Evolutionary conservation across 2,888 invertebrate genomes (phyloP), one percentile per base, ranked within the genome.

Genomic region (Hemaris fuciformis): DNA sequence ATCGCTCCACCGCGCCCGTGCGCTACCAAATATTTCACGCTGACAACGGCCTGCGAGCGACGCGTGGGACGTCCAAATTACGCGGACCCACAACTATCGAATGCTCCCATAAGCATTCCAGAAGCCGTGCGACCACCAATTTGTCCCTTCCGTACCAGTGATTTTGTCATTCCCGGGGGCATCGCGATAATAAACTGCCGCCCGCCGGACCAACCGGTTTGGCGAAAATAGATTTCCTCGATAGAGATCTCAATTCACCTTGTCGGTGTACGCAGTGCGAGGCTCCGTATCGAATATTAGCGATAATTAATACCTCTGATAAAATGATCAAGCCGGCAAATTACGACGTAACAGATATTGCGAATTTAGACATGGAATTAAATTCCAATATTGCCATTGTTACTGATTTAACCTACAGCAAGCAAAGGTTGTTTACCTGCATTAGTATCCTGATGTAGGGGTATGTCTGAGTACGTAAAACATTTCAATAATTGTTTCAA

Each of bases 21-120:
- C 69, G 86, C 89, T 89, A 88, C 89, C 87, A 85, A 88, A 85
- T 75, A 87, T 87, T 85, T 88, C 83, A 89, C 83, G 76, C 77
- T 71, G 71, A 68, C 53, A 53, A 75, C 72, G 64, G 73, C 66
- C 76, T 79, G 82, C 77, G 73, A 72, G 67, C 74, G 79, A 80
- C 80, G 76, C 76, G 77, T 74, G 74, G 80, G 76, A 73, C 71
- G 79, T 70, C 84, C 80, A 84, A 84, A 87, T 86, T 85, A 82
- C 82, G 75, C 78, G 76, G 77, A 73, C 78, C 73, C 70, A 73
- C 68, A 74, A 80, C 80, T 78, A 80, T 80, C 79, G 77, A 79
- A 76, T 75, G 74, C 75, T 76, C 77, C 80, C 76, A 81, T 80
- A 81, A 80, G 79, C 83, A 81, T 83, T 84, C 77, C 81, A 74